Conservation (phyloP, 1,140 invertebrate genomes). For the Littorina saxatilis region DNA sequence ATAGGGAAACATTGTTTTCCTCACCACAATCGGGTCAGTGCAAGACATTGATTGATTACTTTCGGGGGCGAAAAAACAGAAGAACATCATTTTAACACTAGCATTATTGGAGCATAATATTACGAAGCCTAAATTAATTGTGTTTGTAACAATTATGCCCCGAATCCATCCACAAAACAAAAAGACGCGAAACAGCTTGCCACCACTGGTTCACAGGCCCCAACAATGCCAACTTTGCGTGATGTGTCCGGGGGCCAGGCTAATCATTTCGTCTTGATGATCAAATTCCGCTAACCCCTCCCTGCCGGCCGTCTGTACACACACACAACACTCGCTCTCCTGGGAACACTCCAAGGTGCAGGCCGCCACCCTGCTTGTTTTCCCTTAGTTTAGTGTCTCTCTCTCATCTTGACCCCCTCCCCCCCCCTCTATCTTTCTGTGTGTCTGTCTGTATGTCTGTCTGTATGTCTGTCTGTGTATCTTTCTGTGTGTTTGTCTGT, state of each 20-base stretch:
- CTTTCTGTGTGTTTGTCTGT: background rate
- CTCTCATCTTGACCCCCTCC: background rate
- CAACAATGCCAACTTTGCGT: too few relatives aligned
- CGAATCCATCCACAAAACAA: too few relatives aligned
- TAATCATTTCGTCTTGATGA: conserved; percentile 26
- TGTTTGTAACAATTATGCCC: too few relatives aligned
- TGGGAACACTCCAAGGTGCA: conserved; percentile 30
- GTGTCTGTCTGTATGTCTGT: background rate
- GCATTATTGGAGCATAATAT: too few relatives aligned
- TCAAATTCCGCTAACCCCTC: conserved; percentile 7
- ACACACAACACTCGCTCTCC: conserved; percentile 30
- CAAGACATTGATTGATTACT: too few relatives aligned
- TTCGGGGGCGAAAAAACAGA: too few relatives aligned
- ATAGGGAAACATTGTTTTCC: too few relatives aligned
- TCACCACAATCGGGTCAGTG: too few relatives aligned
- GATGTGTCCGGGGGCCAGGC: background rate
- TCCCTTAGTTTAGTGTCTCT: background rate
- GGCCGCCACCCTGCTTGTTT: background rate
- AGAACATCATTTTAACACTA: too few relatives aligned
- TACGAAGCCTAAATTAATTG: too few relatives aligned
- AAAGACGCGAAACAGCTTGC: too few relatives aligned
- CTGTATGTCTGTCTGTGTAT: background rate
- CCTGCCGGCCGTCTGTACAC: background rate
- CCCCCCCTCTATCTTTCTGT: background rate
- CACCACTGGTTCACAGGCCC: too few relatives aligned